Evolutionary conservation across 2,888 invertebrate genomes (phyloP).

Genomic region (Cryptus viduatorius): DNA sequence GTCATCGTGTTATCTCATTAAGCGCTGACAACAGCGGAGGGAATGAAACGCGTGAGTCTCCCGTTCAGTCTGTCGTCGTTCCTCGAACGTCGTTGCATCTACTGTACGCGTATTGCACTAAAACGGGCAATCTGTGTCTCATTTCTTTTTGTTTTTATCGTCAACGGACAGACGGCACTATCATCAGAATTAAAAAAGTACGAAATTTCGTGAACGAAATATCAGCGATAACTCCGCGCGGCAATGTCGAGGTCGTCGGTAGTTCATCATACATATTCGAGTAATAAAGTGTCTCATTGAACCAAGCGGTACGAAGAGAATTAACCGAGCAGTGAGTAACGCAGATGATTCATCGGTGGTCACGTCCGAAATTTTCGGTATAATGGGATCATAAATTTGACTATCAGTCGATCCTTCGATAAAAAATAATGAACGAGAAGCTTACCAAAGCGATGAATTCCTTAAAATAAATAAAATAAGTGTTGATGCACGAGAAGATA

Average conservation of each 20-base stretch:
- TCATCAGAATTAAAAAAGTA: not conserved
- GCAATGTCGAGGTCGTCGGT: not conserved
- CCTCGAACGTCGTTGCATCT: conserved; percentile 18
- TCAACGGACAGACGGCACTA: not conserved
- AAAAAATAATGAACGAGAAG: not conserved
- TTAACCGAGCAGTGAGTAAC: not conserved
- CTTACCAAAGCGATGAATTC: not conserved
- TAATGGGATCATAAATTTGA: not conserved
- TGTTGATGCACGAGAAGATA: not conserved
- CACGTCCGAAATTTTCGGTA: not conserved
- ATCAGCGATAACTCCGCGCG: not conserved
- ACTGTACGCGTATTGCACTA: not conserved
- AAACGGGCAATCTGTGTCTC: not conserved
- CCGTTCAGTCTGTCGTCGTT: conserved; percentile 54
- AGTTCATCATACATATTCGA: not conserved
- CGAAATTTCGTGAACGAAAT: conserved; percentile 7
- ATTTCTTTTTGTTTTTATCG: conserved; percentile 12
- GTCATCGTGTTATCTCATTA: conserved; percentile 75
- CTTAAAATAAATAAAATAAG: not conserved
- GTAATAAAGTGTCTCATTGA: not conserved
- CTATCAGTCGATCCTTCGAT: not conserved
- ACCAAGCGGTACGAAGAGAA: not conserved
- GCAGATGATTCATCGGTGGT: not conserved
- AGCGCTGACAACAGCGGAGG: conserved; percentile 49
- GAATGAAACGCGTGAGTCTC: conserved; percentile 30